A percentile compares a stretch with the other conserved stretches of the same genome.
Conservation (phyloP, 2,888 invertebrate species). For the Apeira syringaria region DNA sequence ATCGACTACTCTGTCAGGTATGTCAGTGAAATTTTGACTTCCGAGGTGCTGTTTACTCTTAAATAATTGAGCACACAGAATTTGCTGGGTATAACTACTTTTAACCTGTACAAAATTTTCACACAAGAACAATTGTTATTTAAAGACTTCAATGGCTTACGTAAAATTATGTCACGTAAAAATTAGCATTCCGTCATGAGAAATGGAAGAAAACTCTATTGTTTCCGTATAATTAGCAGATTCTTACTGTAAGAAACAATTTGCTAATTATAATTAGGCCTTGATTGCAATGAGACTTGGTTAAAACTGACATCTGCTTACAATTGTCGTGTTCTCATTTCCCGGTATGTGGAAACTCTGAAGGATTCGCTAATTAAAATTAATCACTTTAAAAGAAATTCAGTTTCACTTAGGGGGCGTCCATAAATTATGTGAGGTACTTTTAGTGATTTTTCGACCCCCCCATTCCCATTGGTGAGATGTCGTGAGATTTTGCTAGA, state of each 20-base stretch:
- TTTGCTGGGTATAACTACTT: background rate
- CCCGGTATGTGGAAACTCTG: conserved; percentile 9
- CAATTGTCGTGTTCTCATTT: conserved; percentile 13
- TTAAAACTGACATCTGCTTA: conserved; percentile 4
- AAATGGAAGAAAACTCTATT: conserved; percentile 30
- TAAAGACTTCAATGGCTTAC: conserved; percentile 16
- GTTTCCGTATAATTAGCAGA: conserved; percentile 24
- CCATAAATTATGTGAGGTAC: no score
- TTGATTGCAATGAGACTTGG: conserved; percentile 9
- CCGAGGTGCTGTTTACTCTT: background rate
- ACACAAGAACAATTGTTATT: conserved; percentile 27
- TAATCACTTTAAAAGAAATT: no score
- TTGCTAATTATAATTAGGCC: no score
- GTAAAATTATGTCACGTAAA: conserved; percentile 30
- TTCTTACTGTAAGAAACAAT: conserved; percentile 16
- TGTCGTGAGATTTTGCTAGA: no score
- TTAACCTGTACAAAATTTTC: conserved; percentile 5
- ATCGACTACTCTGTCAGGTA: no score
- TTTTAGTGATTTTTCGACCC: no score
- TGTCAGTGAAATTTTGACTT: no score
- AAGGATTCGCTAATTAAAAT: conserved; percentile 1
- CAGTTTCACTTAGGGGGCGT: background rate
- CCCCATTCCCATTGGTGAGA: no score
- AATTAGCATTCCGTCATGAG: conserved; percentile 30
- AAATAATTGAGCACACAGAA: conserved; percentile 1